Percentiles rank a stretch among this genome's conserved stretches.
Conservation (phyloP, 2,888 invertebrate genomes). For the Platerodrilus igneus region DNA sequence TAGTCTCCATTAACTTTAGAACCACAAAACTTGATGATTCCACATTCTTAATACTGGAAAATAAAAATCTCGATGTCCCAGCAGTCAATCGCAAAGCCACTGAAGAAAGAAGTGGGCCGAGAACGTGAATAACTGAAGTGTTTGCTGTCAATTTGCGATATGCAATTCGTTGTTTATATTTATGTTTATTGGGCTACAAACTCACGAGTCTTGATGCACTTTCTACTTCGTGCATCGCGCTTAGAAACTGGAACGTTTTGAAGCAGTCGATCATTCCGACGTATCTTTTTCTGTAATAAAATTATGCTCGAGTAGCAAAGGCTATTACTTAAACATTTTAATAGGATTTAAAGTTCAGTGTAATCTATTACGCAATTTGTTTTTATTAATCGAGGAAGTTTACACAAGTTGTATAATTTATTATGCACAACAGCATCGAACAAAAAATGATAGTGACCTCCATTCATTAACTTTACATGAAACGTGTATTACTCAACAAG, state of each 20-base stretch:
- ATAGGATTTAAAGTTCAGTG: too few relatives aligned
- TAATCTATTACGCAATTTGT: too few relatives aligned
- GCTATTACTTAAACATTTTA: too few relatives aligned
- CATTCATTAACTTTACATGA: too few relatives aligned
- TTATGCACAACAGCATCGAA: too few relatives aligned
- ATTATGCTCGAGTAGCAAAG: too few relatives aligned
- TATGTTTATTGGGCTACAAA: constrained; percentile 25
- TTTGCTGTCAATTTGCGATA: constrained; percentile 28
- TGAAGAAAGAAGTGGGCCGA: constrained; percentile 25
- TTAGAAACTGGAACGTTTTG: constrained; percentile 23
- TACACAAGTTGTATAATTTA: too few relatives aligned
- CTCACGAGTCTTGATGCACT: constrained; percentile 27
- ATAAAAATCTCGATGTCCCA: constrained; percentile 19
- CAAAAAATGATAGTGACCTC: too few relatives aligned
- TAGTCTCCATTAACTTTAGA: constrained; percentile 19
- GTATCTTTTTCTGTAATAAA: too few relatives aligned
- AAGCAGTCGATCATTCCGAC: too few relatives aligned
- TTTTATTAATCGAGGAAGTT: too few relatives aligned
- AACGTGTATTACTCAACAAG: too few relatives aligned
- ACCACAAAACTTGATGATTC: constrained; percentile 24
- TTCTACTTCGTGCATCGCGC: constrained; percentile 28
- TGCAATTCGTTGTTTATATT: constrained; percentile 27
- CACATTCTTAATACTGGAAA: constrained; percentile 21
- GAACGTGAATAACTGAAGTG: constrained; percentile 27
- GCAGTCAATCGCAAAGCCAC: constrained; percentile 13